Percentiles rank a stretch among this genome's conserved stretches.
These are phyloP conservation scores for Pseudopodoces humilis DNA, from an alignment of 2,113 vertebrate genomes.

Conservation along the genomic window DNA sequence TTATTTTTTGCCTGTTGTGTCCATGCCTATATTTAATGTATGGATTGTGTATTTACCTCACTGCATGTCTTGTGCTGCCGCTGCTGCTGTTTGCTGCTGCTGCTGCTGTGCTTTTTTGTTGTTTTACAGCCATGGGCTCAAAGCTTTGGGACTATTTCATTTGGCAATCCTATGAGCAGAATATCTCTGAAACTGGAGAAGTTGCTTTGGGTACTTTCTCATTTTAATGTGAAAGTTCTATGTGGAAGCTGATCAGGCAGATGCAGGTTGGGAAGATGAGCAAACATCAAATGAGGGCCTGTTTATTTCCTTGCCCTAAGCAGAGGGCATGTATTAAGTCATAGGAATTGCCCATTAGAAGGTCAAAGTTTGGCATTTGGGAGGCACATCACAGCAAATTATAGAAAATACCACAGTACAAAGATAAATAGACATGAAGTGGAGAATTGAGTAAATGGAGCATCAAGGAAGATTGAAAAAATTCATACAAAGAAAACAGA, in stretches of 20 bases:
- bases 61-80: conserved; percentile 73
- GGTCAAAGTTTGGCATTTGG: not conserved
- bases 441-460: not conserved
- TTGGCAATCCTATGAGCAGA: not conserved
- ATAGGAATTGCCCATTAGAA: not conserved
- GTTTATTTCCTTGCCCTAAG: not conserved
- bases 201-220: not conserved
- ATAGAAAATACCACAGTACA: not conserved
- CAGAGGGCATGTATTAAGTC: not conserved
- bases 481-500: not conserved
- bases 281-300: not conserved
- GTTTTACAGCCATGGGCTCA: conserved; percentile 56
- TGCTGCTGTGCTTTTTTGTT: conserved; percentile 56
- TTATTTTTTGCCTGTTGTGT: conserved; percentile 73
- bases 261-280: not conserved
- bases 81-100: conserved; percentile 33
- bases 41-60: conserved; percentile 30
- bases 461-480: not conserved
- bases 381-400: not conserved
- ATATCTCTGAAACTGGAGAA: not conserved
- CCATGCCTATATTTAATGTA: conserved; percentile 68
- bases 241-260: not conserved
- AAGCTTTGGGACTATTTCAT: conserved; percentile 63
- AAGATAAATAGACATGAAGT: not conserved
- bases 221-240: not conserved